phyloP scores from a whole-genome alignment of 2,113 vertebrate genomes.

The Terrapene triunguis region DNA sequence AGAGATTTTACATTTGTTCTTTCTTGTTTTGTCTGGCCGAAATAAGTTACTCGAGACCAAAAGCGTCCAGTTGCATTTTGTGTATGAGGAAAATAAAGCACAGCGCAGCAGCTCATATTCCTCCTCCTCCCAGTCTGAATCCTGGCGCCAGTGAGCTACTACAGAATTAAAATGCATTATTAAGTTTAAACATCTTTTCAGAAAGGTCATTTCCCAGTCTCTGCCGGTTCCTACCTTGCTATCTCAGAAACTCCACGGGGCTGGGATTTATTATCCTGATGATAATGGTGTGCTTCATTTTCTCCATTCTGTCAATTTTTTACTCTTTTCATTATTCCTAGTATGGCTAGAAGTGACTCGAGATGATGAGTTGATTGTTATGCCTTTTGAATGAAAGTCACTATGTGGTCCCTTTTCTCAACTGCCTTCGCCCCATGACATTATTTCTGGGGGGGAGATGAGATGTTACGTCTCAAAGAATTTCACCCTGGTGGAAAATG shows the following conservation, averaged over 20 bases:
- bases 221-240: neutral
- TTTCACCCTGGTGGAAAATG: slow-evolving; percentile 53
- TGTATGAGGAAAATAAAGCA: neutral
- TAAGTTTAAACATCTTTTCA: neutral
- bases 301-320: neutral
- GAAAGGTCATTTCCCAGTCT: neutral
- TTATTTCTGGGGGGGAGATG: neutral
- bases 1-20: neutral
- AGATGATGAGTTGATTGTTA: slow-evolving; percentile 37
- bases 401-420: slow-evolving; percentile 24
- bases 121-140: neutral
- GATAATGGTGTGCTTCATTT: neutral
- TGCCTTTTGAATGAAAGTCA: neutral
- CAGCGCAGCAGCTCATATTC: neutral
- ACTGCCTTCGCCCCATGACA: slow-evolving; percentile 3
- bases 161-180: neutral
- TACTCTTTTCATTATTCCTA: slow-evolving; percentile 10
- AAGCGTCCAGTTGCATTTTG: neutral
- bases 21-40: neutral
- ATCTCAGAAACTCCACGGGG: neutral
- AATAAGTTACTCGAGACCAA: neutral
- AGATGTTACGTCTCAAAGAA: slow-evolving; percentile 19
- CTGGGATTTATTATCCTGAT: slow-evolving; percentile 13
- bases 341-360: neutral
- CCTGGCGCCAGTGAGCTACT: neutral